Conservation (phyloP, 2,888 invertebrate genomes). For the Chalcis sispes region DNA sequence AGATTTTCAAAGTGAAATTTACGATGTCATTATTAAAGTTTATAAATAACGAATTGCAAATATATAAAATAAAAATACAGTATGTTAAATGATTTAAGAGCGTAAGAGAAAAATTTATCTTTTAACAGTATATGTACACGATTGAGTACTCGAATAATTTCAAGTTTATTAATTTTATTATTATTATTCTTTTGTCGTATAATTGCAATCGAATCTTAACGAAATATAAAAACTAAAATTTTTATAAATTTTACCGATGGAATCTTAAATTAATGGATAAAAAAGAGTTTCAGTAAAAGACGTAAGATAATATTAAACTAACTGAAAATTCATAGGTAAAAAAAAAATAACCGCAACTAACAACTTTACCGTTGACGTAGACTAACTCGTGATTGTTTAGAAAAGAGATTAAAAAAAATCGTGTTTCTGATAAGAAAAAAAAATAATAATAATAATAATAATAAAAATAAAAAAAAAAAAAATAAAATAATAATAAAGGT, state of each 20-base stretch:
- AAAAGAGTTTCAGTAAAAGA: slow-evolving; percentile 24
- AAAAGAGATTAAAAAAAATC: slow-evolving; percentile 51
- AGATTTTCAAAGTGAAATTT: slow-evolving; percentile 48
- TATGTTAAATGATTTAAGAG: slow-evolving; percentile 43
- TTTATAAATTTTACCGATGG: slow-evolving; percentile 45
- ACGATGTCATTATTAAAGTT: slow-evolving; percentile 53
- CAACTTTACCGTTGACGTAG: slow-evolving; percentile 64
- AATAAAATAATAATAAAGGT: slow-evolving; percentile 65
- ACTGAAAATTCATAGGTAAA: slow-evolving; percentile 40
- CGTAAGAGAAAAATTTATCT: slow-evolving; percentile 28
- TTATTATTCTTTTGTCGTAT: slow-evolving; percentile 21
- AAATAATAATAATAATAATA: slow-evolving; percentile 58
- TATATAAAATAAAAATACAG: slow-evolving; percentile 34
- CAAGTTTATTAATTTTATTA: slow-evolving; percentile 10
- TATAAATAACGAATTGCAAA: slow-evolving; percentile 38
- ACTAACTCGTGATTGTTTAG: slow-evolving; percentile 70
- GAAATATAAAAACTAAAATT: slow-evolving; percentile 21
- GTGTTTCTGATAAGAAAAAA: slow-evolving; percentile 57
- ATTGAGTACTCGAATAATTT: slow-evolving; percentile 18
- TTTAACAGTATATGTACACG: slow-evolving; percentile 24
- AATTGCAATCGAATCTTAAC: slow-evolving; percentile 10
- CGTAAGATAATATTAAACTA: not conserved
- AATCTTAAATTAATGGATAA: slow-evolving; percentile 31
- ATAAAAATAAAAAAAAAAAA: no score
- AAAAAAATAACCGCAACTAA: slow-evolving; percentile 57